These are phyloP conservation scores for Typhlichthys eigenmanni DNA, from an alignment of 2,797 vertebrate genomes.

Conservation along the genomic window DNA sequence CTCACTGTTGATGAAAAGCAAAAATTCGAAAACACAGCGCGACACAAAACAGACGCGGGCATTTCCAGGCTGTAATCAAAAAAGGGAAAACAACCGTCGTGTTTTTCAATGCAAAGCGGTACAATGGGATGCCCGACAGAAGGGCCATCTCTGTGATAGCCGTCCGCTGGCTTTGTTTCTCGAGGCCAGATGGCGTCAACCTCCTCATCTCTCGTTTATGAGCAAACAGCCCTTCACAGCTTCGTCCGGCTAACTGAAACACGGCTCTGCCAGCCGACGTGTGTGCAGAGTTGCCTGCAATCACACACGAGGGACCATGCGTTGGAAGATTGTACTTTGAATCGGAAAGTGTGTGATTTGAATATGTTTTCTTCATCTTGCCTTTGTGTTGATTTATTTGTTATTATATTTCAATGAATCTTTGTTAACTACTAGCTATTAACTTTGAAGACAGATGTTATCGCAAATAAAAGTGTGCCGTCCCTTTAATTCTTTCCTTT, in stretches of 20 bases:
- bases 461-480: background rate
- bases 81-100: constrained; percentile 9
- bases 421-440: no score
- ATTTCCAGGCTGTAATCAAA: constrained; percentile 33
- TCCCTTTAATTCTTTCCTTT: background rate
- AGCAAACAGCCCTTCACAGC: constrained; percentile 58
- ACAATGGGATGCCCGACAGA: constrained; percentile 21
- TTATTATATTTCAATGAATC: no score
- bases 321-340: background rate
- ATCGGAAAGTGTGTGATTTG: no score
- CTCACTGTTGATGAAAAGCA: constrained; percentile 38
- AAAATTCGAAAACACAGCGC: constrained; percentile 8
- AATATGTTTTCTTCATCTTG: background rate
- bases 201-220: constrained; percentile 37
- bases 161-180: constrained; percentile 28
- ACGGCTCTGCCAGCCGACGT: no score
- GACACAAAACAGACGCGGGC: background rate
- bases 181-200: constrained; percentile 54
- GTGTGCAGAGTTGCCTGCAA: constrained; percentile 47
- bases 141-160: constrained; percentile 28
- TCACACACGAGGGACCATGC: constrained; percentile 21
- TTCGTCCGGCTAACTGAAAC: constrained; percentile 34
- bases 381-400: no score
- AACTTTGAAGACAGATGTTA: background rate
- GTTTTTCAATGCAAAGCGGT: constrained; percentile 24